Evolutionary conservation across 2,113 vertebrate genomes (phyloP).

Genomic region (Pteruthius melanotis): DNA sequence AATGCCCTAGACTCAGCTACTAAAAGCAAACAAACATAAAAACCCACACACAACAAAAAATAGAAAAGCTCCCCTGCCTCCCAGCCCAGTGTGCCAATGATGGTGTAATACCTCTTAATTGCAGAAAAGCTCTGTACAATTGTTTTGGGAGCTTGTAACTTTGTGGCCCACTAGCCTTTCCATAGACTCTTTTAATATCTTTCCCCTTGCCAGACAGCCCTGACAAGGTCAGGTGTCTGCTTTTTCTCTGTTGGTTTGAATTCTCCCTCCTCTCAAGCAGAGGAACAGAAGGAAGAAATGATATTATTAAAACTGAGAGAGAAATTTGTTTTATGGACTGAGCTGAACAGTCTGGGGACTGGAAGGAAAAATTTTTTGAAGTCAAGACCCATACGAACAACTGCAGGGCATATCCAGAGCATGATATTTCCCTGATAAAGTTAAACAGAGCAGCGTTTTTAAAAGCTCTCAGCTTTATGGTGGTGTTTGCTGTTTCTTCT

Average conservation of each 20-base stretch:
- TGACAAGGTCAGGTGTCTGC: not conserved
- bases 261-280: not conserved
- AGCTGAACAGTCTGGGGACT: not conserved
- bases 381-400: not conserved
- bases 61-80: not conserved
- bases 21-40: conserved; percentile 23
- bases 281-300: not conserved
- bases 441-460: not conserved
- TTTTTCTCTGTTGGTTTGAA: not conserved
- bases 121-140: not conserved
- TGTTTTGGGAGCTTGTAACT: not conserved
- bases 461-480: not conserved
- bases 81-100: not conserved
- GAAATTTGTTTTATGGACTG: not conserved
- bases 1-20: conserved; percentile 16
- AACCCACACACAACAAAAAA: not conserved
- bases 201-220: not conserved
- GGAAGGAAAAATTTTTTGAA: not conserved
- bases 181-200: not conserved
- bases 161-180: not conserved
- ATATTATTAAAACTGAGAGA: not conserved
- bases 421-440: not conserved
- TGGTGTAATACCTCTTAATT: not conserved
- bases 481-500: not conserved
- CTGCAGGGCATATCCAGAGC: not conserved